Evolutionary conservation across 2,113 vertebrate species (phyloP).

Genomic region (Oreotragus oreotragus): DNA sequence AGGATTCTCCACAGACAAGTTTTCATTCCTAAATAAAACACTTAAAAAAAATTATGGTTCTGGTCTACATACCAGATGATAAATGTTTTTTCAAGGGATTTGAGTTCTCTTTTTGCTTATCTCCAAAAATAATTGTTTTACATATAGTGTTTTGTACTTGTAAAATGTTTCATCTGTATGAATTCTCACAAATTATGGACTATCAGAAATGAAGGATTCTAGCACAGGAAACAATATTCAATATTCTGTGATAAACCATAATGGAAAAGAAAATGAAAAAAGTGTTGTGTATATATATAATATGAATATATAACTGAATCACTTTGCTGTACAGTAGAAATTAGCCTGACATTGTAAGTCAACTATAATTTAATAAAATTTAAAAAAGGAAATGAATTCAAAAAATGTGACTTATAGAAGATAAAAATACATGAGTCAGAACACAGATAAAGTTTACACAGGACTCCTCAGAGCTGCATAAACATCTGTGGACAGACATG

Average conservation of each 20-base stretch:
- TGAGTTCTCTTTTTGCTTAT: not conserved
- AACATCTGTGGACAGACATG: not conserved
- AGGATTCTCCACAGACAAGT: not conserved
- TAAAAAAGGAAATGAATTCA: not conserved
- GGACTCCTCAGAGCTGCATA: not conserved
- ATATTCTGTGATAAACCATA: not conserved
- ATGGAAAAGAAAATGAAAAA: not conserved
- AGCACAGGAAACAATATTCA: not conserved
- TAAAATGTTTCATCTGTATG: not conserved
- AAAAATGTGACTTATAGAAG: not conserved
- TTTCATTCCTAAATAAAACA: slow-evolving; percentile 9
- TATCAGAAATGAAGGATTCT: not conserved
- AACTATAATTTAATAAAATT: not conserved
- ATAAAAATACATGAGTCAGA: not conserved
- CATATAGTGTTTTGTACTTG: not conserved
- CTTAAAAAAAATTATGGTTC: not conserved
- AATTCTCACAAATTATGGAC: not conserved
- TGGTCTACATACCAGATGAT: not conserved
- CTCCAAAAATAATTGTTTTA: not conserved
- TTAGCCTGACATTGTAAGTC: not conserved
- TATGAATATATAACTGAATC: not conserved
- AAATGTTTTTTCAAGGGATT: not conserved
- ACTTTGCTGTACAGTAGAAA: not conserved
- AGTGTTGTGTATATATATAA: not conserved
- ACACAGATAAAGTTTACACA: not conserved